Conservation (phyloP, 2,113 vertebrate species). For the Thinocorus orbignyianus region DNA sequence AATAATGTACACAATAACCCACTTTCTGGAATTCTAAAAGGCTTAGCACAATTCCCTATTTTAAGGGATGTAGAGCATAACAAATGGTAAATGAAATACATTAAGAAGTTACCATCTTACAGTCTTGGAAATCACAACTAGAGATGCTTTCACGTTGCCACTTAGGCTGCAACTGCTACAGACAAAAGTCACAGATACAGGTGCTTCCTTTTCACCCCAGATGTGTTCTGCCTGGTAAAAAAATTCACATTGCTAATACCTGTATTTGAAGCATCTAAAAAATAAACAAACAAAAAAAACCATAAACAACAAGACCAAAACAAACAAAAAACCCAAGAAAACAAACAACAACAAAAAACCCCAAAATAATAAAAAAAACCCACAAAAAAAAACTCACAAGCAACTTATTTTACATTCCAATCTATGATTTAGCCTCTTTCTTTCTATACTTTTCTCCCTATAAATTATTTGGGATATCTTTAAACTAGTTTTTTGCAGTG, state of each 20-base stretch:
- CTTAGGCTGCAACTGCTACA: not conserved
- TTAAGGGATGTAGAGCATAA: not conserved
- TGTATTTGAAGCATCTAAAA: not conserved
- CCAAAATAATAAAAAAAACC: not conserved
- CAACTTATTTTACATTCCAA: not conserved
- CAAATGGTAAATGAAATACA: not conserved
- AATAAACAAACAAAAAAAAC: rapidly evolving
- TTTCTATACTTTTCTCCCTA: not conserved
- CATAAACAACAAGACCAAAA: not conserved
- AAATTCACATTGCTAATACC: not conserved
- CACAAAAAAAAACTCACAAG: not conserved
- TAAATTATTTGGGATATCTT: not conserved
- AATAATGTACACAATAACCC: not conserved
- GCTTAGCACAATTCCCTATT: not conserved
- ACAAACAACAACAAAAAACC: not conserved
- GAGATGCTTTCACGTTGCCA: not conserved
- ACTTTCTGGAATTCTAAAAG: not conserved
- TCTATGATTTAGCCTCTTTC: not conserved
- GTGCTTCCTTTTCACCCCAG: not conserved
- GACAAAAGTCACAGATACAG: not conserved
- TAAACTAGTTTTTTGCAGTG: not conserved
- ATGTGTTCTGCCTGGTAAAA: not conserved
- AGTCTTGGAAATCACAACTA: not conserved
- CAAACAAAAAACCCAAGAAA: not conserved
- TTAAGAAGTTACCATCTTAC: not conserved